phyloP scores from a whole-genome alignment of 2,888 invertebrate species.

The Campoplex nolae region DNA sequence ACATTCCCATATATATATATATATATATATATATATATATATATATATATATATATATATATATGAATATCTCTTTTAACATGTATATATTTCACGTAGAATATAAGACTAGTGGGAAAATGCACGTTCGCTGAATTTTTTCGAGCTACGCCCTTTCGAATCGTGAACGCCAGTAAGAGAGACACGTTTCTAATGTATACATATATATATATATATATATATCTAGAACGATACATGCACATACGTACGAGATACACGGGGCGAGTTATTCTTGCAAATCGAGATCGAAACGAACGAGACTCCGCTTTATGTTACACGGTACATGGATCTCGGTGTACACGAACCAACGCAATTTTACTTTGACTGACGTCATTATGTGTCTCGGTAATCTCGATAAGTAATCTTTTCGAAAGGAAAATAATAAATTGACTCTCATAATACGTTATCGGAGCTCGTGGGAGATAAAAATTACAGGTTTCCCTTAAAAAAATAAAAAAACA shows the following conservation, averaged over 20 bases:
- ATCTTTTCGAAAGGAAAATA: slow-evolving; percentile 17
- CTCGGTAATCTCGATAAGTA: slow-evolving; percentile 54
- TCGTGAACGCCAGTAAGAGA: slow-evolving; percentile 61
- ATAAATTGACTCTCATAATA: neutral
- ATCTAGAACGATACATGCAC: neutral
- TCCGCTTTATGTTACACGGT: slow-evolving; percentile 35
- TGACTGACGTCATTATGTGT: slow-evolving; percentile 56
- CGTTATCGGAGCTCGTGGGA: slow-evolving; percentile 23
- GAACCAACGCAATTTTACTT: slow-evolving; percentile 20
- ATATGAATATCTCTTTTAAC: neutral
- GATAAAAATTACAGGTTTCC: slow-evolving; percentile 33
- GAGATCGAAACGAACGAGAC: slow-evolving; percentile 54
- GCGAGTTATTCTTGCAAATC: slow-evolving; percentile 46
- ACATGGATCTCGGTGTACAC: neutral
- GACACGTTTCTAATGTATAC: slow-evolving; percentile 7
- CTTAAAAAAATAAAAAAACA: neutral
- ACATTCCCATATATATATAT: slow-evolving; percentile 1
- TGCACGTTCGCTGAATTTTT: slow-evolving; percentile 64
- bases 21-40: too few species aligned
- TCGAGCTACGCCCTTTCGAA: slow-evolving; percentile 67
- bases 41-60: slow-evolving; percentile 4
- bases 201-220: neutral
- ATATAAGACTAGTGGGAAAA: slow-evolving; percentile 59
- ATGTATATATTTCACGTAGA: slow-evolving; percentile 4
- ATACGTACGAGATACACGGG: slow-evolving; percentile 13